Percentiles rank a stretch among this genome's conserved stretches.
These are phyloP conservation scores for Littorina saxatilis DNA, from an alignment of 1,140 invertebrate species.

Conservation along the genomic window DNA sequence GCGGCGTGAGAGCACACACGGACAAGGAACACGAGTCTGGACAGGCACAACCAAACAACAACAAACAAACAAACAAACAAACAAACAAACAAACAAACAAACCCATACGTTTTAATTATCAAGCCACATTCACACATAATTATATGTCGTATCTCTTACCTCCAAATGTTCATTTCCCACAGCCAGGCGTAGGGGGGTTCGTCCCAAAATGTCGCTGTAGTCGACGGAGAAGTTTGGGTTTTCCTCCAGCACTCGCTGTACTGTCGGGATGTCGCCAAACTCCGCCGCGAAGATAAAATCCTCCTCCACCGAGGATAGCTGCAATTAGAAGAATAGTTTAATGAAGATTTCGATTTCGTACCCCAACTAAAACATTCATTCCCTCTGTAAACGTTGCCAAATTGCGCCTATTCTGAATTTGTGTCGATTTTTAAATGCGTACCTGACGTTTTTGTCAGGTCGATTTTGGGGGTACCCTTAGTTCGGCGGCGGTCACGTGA, in stretches of 20 bases:
- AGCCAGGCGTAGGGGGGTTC: slow-evolving; percentile 68
- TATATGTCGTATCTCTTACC: slow-evolving; percentile 47
- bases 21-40: no score
- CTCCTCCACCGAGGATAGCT: slow-evolving; percentile 65
- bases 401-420: no score
- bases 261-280: slow-evolving; percentile 70
- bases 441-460: no score
- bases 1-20: no score
- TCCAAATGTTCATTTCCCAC: slow-evolving; percentile 73
- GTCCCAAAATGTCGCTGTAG: slow-evolving; percentile 67
- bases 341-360: neutral
- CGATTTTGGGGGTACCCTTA: no score
- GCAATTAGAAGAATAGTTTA: neutral
- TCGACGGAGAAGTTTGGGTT: slow-evolving; percentile 67
- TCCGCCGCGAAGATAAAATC: slow-evolving; percentile 70
- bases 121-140: no score
- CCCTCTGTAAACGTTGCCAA: no score
- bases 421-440: no score
- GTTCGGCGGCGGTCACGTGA: no score
- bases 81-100: neutral
- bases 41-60: no score
- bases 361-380: no score
- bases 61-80: neutral
- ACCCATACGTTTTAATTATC: neutral
- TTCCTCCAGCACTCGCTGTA: slow-evolving; percentile 64